Evolutionary conservation across 2,113 vertebrate species (phyloP).

Genomic region (Megaceryle torquata): DNA sequence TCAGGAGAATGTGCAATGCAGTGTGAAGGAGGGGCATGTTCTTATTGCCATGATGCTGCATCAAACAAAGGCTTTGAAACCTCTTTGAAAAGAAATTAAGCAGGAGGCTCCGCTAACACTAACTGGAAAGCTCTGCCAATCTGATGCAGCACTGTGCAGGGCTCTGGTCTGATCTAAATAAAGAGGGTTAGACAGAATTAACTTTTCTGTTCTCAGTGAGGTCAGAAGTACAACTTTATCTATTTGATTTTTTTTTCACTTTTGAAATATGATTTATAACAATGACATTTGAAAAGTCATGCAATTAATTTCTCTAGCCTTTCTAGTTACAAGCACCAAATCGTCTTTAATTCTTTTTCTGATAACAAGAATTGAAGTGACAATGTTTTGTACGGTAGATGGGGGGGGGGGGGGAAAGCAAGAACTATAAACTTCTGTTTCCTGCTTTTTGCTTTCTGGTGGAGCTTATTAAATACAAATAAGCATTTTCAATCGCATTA

Average conservation of each 20-base stretch:
- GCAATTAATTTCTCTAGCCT: neutral
- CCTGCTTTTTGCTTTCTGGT: neutral
- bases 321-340: neutral
- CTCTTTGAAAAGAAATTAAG: neutral
- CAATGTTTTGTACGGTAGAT: neutral
- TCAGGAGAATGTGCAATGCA: neutral
- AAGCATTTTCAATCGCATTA: neutral
- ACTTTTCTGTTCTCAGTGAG: neutral
- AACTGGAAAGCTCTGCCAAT: neutral
- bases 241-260: neutral
- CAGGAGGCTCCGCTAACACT: neutral
- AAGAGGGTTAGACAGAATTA: neutral
- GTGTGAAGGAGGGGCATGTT: neutral
- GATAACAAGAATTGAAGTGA: neutral
- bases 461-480: neutral
- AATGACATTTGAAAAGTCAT: neutral
- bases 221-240: neutral
- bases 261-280: neutral
- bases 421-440: slow-evolving; percentile 3
- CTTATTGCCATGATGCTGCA: neutral
- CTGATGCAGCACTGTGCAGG: neutral
- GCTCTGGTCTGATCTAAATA: neutral
- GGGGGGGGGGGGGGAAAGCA: neutral
- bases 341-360: neutral
- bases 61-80: neutral